Conservation (phyloP, 1,140 invertebrate species). For the Cotesia typhae region DNA sequence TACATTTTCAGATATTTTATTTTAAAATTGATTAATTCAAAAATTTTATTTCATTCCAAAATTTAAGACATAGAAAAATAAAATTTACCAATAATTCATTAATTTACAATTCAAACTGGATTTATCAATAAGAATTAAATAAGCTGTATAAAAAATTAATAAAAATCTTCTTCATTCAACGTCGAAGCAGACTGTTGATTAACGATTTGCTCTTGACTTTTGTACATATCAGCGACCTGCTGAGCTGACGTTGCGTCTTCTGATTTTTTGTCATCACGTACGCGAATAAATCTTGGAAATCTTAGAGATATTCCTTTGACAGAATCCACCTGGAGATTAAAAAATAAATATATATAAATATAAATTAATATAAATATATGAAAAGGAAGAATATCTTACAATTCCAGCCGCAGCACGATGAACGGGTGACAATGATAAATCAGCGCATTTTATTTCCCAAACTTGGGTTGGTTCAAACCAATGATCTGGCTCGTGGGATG, state of each 20-base stretch:
- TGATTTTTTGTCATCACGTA: slow-evolving; percentile 91
- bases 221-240: slow-evolving; percentile 87
- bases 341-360: slow-evolving; percentile 21
- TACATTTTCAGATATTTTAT: no score
- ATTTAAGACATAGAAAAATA: no score
- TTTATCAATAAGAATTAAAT: neutral
- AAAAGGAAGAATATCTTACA: slow-evolving; percentile 9
- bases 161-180: slow-evolving; percentile 74
- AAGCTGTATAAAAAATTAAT: slow-evolving; percentile 57
- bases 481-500: slow-evolving; percentile 83
- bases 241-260: slow-evolving; percentile 93
- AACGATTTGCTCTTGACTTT: slow-evolving; percentile 90
- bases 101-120: no score
- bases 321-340: slow-evolving; percentile 75
- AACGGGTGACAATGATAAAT: slow-evolving; percentile 95
- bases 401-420: slow-evolving; percentile 79
- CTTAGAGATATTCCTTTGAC: slow-evolving; percentile 95
- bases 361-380: neutral
- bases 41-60: no score
- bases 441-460: slow-evolving; percentile 99
- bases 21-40: no score
- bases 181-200: slow-evolving; percentile 70
- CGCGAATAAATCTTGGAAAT: slow-evolving; percentile 94
- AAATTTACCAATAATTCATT: neutral
- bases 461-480: slow-evolving; percentile 95